These are phyloP conservation scores for Ochropleura leucogaster DNA, from an alignment of 2,888 invertebrate genomes.

Conservation along the genomic window DNA sequence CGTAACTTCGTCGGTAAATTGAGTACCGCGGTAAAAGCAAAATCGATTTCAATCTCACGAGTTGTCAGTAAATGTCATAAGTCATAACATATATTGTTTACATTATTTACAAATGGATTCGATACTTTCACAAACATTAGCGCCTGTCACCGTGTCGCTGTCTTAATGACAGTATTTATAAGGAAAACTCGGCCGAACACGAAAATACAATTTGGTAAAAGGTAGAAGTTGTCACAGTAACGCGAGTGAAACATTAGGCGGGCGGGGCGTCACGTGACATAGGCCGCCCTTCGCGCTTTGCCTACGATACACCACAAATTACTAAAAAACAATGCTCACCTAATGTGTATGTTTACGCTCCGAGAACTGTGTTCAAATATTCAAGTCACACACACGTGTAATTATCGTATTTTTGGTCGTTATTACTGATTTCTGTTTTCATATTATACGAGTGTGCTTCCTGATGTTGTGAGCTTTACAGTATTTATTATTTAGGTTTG, in stretches of 20 bases:
- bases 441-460: conserved; percentile 6
- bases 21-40: conserved; percentile 44
- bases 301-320: conserved; percentile 77
- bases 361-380: conserved; percentile 70
- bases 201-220: conserved; percentile 90
- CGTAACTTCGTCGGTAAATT: not conserved
- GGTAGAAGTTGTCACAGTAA: conserved; percentile 89
- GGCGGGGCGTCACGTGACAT: conserved; percentile 79
- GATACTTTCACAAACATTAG: conserved; percentile 86
- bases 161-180: conserved; percentile 91
- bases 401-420: conserved; percentile 59
- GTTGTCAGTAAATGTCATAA: conserved; percentile 76
- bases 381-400: conserved; percentile 62
- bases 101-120: conserved; percentile 82
- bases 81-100: conserved; percentile 77
- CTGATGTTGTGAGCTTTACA: conserved; percentile 28
- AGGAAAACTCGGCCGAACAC: conserved; percentile 89
- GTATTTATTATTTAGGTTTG: conserved; percentile 2
- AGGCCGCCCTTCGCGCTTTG: conserved; percentile 70
- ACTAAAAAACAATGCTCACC: conserved; percentile 76
- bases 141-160: conserved; percentile 86
- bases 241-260: conserved; percentile 88
- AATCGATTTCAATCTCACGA: conserved; percentile 69
- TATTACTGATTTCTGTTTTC: conserved; percentile 44
- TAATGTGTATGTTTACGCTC: conserved; percentile 72